A percentile compares a stretch with the other conserved stretches of the same genome.
phyloP scores from a whole-genome alignment of 2,888 invertebrate genomes.

The Ormyrus pomaceus region DNA sequence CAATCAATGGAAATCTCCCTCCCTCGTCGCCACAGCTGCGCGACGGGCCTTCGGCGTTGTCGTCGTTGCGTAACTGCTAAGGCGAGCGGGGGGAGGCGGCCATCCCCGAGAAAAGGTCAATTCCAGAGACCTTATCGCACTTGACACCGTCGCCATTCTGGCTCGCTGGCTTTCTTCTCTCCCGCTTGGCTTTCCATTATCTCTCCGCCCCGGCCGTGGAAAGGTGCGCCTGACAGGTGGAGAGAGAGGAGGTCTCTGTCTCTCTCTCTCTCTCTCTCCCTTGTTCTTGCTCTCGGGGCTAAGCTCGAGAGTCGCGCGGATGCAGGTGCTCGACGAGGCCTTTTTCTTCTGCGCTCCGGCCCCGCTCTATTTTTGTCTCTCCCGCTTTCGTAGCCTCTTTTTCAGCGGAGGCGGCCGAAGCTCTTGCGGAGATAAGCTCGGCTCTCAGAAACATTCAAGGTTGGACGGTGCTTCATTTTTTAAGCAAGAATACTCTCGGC shows the following conservation, averaged over 20 bases:
- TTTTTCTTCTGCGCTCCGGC: neutral
- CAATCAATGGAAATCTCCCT: neutral
- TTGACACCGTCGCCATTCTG: slow-evolving; percentile 19
- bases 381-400: slow-evolving; percentile 18
- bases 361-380: slow-evolving; percentile 23
- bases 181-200: slow-evolving; percentile 18
- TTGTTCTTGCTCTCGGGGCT: neutral
- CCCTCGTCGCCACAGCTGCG: neutral
- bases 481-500: no score
- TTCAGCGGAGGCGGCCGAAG: no score
- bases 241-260: neutral
- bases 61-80: neutral
- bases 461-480: neutral
- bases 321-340: slow-evolving; percentile 35
- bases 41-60: neutral
- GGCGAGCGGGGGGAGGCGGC: no score
- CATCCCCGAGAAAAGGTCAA: slow-evolving; percentile 13
- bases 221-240: slow-evolving; percentile 1
- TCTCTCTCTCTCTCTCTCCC: slow-evolving; percentile 1
- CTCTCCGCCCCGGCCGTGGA: neutral
- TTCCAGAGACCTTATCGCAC: slow-evolving; percentile 33
- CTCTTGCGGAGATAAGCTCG: neutral
- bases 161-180: neutral
- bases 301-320: neutral
- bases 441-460: slow-evolving; percentile 11